phyloP scores from a whole-genome alignment of 2,888 invertebrate genomes.

The Drosophila barbarae region DNA sequence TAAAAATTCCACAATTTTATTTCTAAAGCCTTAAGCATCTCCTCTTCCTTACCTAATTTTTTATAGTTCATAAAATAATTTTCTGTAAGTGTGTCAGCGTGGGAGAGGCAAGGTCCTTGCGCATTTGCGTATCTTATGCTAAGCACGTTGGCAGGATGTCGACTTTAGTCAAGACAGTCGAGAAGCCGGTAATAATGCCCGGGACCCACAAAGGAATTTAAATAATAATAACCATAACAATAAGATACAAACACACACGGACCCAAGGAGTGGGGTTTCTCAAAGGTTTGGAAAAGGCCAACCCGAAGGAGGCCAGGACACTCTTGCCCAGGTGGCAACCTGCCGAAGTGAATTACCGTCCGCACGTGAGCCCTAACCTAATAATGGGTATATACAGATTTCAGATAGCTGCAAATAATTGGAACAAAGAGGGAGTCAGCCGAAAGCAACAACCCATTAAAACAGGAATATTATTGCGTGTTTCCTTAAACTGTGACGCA shows the following conservation, averaged over 20 bases:
- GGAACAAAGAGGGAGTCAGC: slow-evolving; percentile 17
- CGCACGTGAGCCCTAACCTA: slow-evolving; percentile 35
- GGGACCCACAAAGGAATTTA: slow-evolving; percentile 46
- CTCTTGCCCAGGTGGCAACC: slow-evolving; percentile 17
- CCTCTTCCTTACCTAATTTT: neutral
- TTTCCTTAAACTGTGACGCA: slow-evolving; percentile 17
- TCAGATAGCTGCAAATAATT: slow-evolving; percentile 36
- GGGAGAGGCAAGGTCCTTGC: neutral
- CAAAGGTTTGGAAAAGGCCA: neutral
- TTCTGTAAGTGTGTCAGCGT: neutral
- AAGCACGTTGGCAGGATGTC: slow-evolving; percentile 57
- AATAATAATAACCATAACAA: slow-evolving; percentile 52
- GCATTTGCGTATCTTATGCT: slow-evolving; percentile 58
- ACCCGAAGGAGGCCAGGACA: neutral
- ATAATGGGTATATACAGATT: slow-evolving; percentile 29
- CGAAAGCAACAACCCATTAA: slow-evolving; percentile 12
- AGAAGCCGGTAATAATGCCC: slow-evolving; percentile 36
- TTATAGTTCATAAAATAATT: neutral
- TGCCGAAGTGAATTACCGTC: slow-evolving; percentile 27
- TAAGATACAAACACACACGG: slow-evolving; percentile 31
- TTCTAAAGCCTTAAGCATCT: neutral
- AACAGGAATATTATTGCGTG: slow-evolving; percentile 31
- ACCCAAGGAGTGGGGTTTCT: neutral
- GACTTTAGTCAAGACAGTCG: slow-evolving; percentile 46
- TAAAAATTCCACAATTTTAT: neutral